Percentiles rank a stretch among this genome's conserved stretches.
Evolutionary conservation across 2,113 vertebrate genomes (phyloP).

Genomic region (Emydocephalus ijimae): DNA sequence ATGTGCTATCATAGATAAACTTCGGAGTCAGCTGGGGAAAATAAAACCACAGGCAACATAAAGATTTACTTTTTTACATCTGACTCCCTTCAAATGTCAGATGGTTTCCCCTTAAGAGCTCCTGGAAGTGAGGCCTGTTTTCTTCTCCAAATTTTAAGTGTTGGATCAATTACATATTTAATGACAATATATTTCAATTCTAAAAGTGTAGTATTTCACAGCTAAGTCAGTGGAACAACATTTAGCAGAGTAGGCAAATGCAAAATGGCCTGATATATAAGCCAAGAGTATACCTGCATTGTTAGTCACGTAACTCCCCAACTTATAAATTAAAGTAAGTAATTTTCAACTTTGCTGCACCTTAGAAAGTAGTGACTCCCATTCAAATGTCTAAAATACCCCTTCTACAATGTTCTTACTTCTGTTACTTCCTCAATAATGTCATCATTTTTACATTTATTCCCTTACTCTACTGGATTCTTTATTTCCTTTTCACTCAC

Average conservation of each 20-base stretch:
- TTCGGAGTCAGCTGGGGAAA: not conserved
- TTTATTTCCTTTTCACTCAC: not conserved
- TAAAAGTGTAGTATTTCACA: not conserved
- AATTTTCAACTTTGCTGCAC: not conserved
- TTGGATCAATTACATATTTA: not conserved
- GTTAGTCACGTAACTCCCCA: not conserved
- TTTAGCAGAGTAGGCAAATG: not conserved
- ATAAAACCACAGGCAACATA: not conserved
- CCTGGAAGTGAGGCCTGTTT: not conserved
- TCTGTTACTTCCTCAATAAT: not conserved
- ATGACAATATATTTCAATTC: not conserved
- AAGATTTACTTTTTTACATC: not conserved
- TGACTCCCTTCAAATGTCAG: not conserved
- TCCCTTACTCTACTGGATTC: not conserved
- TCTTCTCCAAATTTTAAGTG: not conserved
- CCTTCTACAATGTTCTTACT: not conserved
- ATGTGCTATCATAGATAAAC: not conserved
- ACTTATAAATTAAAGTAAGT: not conserved
- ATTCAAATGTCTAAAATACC: not conserved
- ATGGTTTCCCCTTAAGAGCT: not conserved
- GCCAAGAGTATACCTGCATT: not conserved
- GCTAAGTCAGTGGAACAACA: not conserved
- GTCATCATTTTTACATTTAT: not conserved
- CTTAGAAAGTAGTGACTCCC: not conserved
- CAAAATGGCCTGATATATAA: not conserved